These are phyloP conservation scores for Phaethornis superciliosus DNA, from an alignment of 2,113 vertebrate species.

Conservation along the genomic window DNA sequence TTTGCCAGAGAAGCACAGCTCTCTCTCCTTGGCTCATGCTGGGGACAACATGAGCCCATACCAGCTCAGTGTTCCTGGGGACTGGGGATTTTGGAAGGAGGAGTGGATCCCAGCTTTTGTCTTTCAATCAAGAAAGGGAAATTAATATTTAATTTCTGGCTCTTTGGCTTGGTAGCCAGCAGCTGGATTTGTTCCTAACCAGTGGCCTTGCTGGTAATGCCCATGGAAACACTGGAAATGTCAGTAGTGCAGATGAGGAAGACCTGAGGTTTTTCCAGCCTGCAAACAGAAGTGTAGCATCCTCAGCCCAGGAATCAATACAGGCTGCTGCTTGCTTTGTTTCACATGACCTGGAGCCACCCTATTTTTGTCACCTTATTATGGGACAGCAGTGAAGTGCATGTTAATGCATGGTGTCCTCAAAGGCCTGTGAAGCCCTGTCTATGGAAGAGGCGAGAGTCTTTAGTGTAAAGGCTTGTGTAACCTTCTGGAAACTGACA, in stretches of 20 bases:
- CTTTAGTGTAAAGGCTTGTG: neutral
- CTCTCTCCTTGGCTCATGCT: neutral
- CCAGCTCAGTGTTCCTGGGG: neutral
- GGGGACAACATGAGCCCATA: rapidly evolving
- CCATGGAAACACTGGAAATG: neutral
- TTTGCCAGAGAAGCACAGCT: neutral
- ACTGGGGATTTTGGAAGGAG: neutral
- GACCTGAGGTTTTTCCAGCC: neutral
- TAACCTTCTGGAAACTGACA: neutral
- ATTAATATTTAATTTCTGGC: neutral
- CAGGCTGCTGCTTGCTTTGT: neutral
- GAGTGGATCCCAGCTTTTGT: neutral
- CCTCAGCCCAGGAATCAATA: neutral
- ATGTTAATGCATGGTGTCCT: neutral
- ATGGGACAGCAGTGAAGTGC: neutral
- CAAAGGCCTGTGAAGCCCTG: neutral
- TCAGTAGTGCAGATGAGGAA: neutral
- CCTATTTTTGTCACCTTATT: neutral
- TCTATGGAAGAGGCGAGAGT: neutral
- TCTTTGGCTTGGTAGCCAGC: neutral
- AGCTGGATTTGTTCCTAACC: neutral
- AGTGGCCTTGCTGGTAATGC: neutral
- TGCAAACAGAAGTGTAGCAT: rapidly evolving
- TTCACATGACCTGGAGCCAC: neutral
- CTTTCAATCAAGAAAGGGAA: neutral